Base-by-base conservation (phyloP, 1,140 invertebrate species). In the Aphelinus atriplicis region DNA sequence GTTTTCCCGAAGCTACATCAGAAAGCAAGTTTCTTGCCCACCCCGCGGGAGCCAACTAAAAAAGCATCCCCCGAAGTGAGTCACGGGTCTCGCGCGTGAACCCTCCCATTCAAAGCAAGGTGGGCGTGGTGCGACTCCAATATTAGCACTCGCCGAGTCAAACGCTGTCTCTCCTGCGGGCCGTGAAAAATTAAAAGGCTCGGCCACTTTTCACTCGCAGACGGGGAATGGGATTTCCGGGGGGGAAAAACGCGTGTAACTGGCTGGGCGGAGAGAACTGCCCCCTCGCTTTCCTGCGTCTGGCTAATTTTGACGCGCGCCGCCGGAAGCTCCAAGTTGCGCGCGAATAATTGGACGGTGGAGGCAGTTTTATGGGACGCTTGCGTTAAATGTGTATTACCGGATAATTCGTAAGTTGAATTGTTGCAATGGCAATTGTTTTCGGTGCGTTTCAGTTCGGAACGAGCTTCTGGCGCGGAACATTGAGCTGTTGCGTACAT, bases 101-200 rank as follows among this genome's bases (percentile, higher is more conserved):
- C 43, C 65, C 64, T 68, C 57, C 72, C 65, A 68, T 74, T 74
- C 72, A 68, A 26, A 48, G 57, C 50, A 26, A 26, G 26, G 26
- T 51, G 66, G 75, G 62, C 45, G 71, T 71, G 62, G 75, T 66
- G 58, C 45, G 75, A 81, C 78, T 81, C 80, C 80, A 81, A 82
- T 82, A 82, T 82, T 82, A 81, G 80, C 80, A 81, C 80, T 82
- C 78, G 78, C 78, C 80, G 78, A 81, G 79, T 80, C 79, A 81
- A 81, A 81, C 81, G 78, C 78, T 45, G 57, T 3, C 47, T 58
- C 46, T 7, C 42, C 10, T 6, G 9, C 51, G 51, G 51, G 50
- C 57, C 57, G 26, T 61, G 68, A 76, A 79, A 78, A 80, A 81
- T 81, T 81, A 80, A 73, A 80, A 80, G 73, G 76, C 76, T 73